Evolutionary conservation across 2,113 vertebrate genomes (phyloP), one percentile per base, ranked within the genome.

Genomic region (Gambusia affinis): DNA sequence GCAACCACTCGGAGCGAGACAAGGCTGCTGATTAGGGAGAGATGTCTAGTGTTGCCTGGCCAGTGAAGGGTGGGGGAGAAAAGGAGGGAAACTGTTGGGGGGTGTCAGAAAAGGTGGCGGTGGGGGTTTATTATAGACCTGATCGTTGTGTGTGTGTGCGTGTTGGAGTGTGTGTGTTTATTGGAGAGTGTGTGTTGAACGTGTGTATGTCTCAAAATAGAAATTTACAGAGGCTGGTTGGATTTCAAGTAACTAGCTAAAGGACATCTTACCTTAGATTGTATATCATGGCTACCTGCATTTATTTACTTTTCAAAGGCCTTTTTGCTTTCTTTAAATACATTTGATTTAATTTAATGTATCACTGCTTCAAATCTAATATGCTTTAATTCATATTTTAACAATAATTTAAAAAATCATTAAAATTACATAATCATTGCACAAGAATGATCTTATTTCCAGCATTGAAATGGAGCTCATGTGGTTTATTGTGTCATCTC

Each of bases 1-100:
- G 98, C 96, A 99, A 99, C 97, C 93, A 94, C 95, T 95, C 95
- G 95, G 96, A 95, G 97, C 95, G 95, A 95, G 94, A 96, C 93
- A 91, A 96, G 95, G 95, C 92, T 95, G 95, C 94, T 95, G 94
- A 95, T 95, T 95, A 94, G 94, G 92, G 90, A 93, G 92, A 89
- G 93, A 94, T 94, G 93, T 95, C 93, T 94, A 92, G 93, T 92
- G 91, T 92, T 92, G 92, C 93, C 93, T 92, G 93, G 92, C 93
- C 92, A 93, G 91, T 77, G 75, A 77, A 91, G 90, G 89, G 88
- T 90, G 91, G 88, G 89, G 83, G 85, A 83, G 75, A 73, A 79
- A 87, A 80, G 74, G 77, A 42, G 39, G 84, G 83, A 81, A 87
- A 86, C 86, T 78, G 80, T 86, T 82, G 87, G 83, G 85, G 83